Evolutionary conservation across 1,140 invertebrate genomes (phyloP).

Genomic region (Sinonovacula constricta): DNA sequence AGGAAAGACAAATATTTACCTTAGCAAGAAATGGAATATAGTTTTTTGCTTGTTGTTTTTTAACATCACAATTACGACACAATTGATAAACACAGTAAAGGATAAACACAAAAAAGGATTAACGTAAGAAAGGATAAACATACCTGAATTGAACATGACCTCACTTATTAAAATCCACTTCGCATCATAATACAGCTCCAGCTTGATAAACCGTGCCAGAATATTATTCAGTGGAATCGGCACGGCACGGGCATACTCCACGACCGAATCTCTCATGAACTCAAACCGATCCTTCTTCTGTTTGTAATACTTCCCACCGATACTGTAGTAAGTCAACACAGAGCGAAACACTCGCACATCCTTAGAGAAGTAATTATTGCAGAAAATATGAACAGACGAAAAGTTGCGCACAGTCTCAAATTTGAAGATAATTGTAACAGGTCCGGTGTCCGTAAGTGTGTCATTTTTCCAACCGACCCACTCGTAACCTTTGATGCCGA

Average conservation of each 20-base stretch:
- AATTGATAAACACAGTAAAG: no score
- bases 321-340: slow-evolving; percentile 88
- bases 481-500: slow-evolving; percentile 86
- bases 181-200: slow-evolving; percentile 89
- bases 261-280: slow-evolving; percentile 90
- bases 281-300: slow-evolving; percentile 85
- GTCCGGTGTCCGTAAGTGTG: slow-evolving; percentile 78
- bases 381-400: slow-evolving; percentile 89
- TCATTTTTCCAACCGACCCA: slow-evolving; percentile 97
- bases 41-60: no score
- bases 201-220: slow-evolving; percentile 89
- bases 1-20: no score
- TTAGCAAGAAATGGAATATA: no score
- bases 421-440: slow-evolving; percentile 84
- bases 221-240: slow-evolving; percentile 90
- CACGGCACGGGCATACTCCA: slow-evolving; percentile 90
- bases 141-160: slow-evolving; percentile 80
- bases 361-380: slow-evolving; percentile 85
- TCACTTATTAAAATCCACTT: slow-evolving; percentile 95
- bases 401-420: slow-evolving; percentile 94
- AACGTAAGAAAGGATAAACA: no score
- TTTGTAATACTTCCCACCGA: slow-evolving; percentile 86
- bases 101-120: no score
- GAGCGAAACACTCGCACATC: slow-evolving; percentile 83
- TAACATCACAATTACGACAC: no score